Base-by-base conservation (phyloP, 2,797 vertebrate species). In the Naso thynnoides region DNA sequence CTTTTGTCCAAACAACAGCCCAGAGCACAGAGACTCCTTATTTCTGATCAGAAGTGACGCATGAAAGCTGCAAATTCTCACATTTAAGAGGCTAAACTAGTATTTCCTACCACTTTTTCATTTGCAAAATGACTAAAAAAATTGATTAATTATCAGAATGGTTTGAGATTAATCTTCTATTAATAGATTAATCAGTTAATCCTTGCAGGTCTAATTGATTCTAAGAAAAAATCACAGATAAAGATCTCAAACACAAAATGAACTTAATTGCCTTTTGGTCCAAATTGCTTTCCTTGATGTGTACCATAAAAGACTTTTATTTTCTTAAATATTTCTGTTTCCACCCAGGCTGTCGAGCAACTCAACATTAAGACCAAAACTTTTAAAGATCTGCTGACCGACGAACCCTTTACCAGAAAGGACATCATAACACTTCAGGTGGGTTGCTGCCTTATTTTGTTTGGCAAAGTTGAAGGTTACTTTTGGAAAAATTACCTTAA, bases 281-380 rank as follows among this genome's bases (percentile, higher is more conserved):
- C 11, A 39, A n/a, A 16, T 53, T 10, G 10, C 4, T 29, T 21
- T 31, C 14, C 13, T 21, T 50, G 14, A 13, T 54, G 21, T 27
- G 21, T 55, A 3, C 14, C 1, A 44, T 24, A 4, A 31, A 36
- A 29, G 15, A 8, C n/a, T n/a, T 57, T 66, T 57, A 3, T 63
- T 76, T 47, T 60, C 7, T 7, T 29, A 13, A 27, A 27, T 64
- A 4, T 72, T 59, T 75, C 16, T 86, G 27, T 78, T 78, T 79
- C 11, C 36, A 3, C 64, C 36, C 83, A 99, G 97, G 98, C 98
- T 2, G 96, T 99, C 24, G 97, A 99, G 67, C 96, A 99, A 85
- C 94, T 99, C 66, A 99, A 99, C 83, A 96, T 99, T 82, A 99
- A 98, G 88, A 96, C 97, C 21, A 99, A 98, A 92, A 96, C 79